These are phyloP conservation scores for Anguilla marmorata DNA, from an alignment of 2,797 vertebrate genomes.

Conservation along the genomic window DNA sequence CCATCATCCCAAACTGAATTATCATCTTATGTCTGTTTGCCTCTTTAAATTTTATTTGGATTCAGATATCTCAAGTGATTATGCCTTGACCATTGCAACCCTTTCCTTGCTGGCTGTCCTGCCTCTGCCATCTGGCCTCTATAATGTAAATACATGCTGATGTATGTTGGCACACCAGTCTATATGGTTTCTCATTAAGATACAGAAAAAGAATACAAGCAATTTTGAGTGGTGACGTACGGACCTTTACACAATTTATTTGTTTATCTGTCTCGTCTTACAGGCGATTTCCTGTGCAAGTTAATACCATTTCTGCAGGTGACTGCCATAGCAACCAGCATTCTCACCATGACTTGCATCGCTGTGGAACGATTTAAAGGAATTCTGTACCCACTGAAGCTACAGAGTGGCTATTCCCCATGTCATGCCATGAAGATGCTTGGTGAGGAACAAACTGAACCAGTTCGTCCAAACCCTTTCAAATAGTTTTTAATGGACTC, in stretches of 20 bases:
- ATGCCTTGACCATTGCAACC: too few species aligned
- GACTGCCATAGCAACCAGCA: conserved; percentile 53
- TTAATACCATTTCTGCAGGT: conserved; percentile 56
- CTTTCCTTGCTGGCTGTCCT: too few species aligned
- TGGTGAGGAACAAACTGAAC: conserved; percentile 41
- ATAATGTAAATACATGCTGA: background rate
- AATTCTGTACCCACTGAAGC: conserved; percentile 55
- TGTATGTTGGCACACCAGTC: background rate
- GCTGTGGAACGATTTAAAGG: conserved; percentile 54
- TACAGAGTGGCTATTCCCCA: conserved; percentile 42
- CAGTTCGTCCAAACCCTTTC: background rate
- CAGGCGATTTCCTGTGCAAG: conserved; percentile 56
- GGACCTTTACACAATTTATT: background rate
- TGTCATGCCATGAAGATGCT: conserved; percentile 48
- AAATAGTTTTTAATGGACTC: background rate
- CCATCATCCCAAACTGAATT: background rate
- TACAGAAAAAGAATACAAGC: background rate
- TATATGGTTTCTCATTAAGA: background rate
- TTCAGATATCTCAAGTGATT: too few species aligned
- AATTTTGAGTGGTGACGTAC: background rate
- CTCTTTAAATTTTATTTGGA: too few species aligned
- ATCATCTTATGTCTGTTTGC: background rate
- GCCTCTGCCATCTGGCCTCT: too few species aligned
- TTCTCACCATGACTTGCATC: conserved; percentile 56
- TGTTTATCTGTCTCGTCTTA: background rate